phyloP scores from a whole-genome alignment of 2,113 vertebrate genomes.

The Caracal caracal region DNA sequence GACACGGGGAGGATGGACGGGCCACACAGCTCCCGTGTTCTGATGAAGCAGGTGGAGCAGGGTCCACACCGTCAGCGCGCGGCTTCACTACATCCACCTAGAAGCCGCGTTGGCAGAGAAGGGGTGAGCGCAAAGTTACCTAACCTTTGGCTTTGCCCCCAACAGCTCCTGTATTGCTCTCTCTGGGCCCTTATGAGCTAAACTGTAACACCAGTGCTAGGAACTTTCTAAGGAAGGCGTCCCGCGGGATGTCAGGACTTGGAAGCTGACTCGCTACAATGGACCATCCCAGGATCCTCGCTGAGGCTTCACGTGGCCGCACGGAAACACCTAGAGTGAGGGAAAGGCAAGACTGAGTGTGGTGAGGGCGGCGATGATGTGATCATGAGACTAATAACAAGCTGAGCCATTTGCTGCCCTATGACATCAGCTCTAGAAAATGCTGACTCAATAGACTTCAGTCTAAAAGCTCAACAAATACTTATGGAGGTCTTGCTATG shows the following conservation, averaged over 20 bases:
- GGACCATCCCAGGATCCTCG: background rate
- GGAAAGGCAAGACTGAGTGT: background rate
- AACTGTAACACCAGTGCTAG: background rate
- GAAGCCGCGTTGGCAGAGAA: background rate
- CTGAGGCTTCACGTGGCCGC: background rate
- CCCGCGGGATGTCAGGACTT: background rate
- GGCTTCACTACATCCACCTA: background rate
- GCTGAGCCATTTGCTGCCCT: background rate
- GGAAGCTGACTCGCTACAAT: background rate
- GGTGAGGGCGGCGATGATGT: background rate
- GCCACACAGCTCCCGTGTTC: background rate
- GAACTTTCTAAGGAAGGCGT: background rate
- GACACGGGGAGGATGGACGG: background rate
- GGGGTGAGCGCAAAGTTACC: accelerated
- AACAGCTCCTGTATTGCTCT: background rate
- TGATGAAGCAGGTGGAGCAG: background rate
- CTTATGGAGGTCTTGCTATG: background rate
- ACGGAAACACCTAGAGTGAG: background rate
- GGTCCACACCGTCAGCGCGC: accelerated
- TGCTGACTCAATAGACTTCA: background rate
- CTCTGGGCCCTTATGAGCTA: accelerated
- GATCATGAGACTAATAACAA: too few relatives aligned
- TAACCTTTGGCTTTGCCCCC: background rate
- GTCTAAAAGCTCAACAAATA: background rate
- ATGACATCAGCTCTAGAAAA: background rate